Evolutionary conservation across 2,888 invertebrate species (phyloP).

Genomic region (Physocephala rufipes): DNA sequence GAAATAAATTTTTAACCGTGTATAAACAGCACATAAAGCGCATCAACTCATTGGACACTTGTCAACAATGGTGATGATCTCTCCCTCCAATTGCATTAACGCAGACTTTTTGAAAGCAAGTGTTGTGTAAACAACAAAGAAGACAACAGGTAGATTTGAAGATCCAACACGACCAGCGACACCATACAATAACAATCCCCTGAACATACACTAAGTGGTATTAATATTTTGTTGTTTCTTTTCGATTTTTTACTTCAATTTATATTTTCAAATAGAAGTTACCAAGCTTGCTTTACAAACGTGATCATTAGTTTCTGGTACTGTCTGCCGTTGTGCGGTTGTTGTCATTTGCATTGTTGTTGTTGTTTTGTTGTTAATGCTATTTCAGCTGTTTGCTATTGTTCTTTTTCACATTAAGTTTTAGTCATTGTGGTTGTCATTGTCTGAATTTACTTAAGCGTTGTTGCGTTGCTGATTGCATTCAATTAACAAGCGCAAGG

Average conservation of each 20-base stretch:
- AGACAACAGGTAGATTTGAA: not conserved
- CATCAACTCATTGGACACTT: not conserved
- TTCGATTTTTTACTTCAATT: no score
- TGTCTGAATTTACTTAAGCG: slow-evolving; percentile 14
- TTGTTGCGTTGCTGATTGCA: slow-evolving; percentile 21
- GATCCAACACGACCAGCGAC: not conserved
- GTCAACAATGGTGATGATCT: not conserved
- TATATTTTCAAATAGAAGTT: not conserved
- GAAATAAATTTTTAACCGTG: no score
- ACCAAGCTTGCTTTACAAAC: slow-evolving; percentile 9
- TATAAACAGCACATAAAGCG: no score
- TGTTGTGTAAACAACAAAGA: slow-evolving; percentile 29
- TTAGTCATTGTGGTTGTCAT: slow-evolving; percentile 16
- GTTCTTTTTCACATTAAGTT: no score
- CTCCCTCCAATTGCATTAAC: slow-evolving; percentile 18
- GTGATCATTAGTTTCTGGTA: slow-evolving; percentile 53
- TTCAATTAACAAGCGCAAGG: slow-evolving; percentile 28
- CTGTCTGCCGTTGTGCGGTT: slow-evolving; percentile 11
- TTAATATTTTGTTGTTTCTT: not conserved
- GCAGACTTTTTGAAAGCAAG: slow-evolving; percentile 24
- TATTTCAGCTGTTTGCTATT: no score
- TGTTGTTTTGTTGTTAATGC: not conserved
- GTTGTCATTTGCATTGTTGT: slow-evolving; percentile 14
- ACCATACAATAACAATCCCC: not conserved
- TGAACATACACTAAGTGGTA: not conserved